phyloP scores from a whole-genome alignment of 2,797 vertebrate species.

The Paramormyrops hopkinsi region DNA sequence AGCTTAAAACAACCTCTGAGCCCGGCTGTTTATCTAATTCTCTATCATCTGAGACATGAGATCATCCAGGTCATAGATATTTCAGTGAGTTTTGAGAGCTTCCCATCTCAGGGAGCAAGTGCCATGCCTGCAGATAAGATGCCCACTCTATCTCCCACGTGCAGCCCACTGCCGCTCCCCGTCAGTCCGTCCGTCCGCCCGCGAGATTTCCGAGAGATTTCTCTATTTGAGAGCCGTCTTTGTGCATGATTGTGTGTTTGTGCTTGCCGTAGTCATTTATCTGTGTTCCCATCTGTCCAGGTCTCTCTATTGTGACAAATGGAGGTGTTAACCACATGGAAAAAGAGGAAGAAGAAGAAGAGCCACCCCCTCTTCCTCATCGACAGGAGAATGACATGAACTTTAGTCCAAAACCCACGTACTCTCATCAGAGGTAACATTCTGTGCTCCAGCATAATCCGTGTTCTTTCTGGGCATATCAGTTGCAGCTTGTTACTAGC shows the following conservation, averaged over 20 bases:
- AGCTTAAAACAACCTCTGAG: background rate
- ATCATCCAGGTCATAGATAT: background rate
- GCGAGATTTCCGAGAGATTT: background rate
- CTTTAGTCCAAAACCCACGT: conserved; percentile 32
- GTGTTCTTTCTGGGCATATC: background rate
- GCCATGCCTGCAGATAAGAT: background rate
- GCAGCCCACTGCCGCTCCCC: background rate
- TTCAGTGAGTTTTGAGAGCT: conserved; percentile 3
- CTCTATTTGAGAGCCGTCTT: background rate
- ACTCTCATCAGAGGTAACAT: conserved; percentile 47
- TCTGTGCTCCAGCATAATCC: background rate
- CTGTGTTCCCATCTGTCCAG: background rate
- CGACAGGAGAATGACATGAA: conserved; percentile 53
- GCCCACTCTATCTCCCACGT: background rate
- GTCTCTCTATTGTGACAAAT: conserved; percentile 49
- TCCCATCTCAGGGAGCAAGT: background rate
- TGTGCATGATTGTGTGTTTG: background rate
- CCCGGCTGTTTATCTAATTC: background rate
- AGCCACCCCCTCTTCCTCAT: conserved; percentile 57
- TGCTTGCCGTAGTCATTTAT: background rate
- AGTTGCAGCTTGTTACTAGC: background rate
- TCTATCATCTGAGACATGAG: background rate
- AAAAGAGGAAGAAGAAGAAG: conserved; percentile 62
- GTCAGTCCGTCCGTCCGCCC: background rate
- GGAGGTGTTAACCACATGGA: conserved; percentile 55